Percentiles rank a stretch among this genome's conserved stretches.
Conservation (phyloP, 1,140 invertebrate genomes). For the Polypedilum vanderplanki region DNA sequence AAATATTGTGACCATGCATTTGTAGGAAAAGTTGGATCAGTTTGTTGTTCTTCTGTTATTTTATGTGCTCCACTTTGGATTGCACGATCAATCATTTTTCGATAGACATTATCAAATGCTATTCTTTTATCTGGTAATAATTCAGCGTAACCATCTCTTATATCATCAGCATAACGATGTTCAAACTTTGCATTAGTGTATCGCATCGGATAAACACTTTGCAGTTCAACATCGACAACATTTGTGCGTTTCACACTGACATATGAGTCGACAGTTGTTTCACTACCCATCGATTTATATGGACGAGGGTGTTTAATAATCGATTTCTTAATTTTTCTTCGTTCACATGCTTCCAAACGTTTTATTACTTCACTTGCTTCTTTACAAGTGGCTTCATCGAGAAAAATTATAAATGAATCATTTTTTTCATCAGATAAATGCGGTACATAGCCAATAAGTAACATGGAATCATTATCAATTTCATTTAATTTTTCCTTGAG, state of each 20-base stretch:
- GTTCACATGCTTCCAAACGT: slow-evolving; percentile 54
- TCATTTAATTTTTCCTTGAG: slow-evolving; percentile 45
- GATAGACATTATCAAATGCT: slow-evolving; percentile 50
- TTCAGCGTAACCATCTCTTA: slow-evolving; percentile 59
- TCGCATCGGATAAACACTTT: slow-evolving; percentile 51
- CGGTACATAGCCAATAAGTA: slow-evolving; percentile 63
- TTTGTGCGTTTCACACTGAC: slow-evolving; percentile 49
- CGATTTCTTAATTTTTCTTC: slow-evolving; percentile 53
- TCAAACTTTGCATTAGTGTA: slow-evolving; percentile 45
- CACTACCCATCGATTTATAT: slow-evolving; percentile 59
- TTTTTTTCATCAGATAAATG: slow-evolving; percentile 56
- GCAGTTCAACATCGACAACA: slow-evolving; percentile 57
- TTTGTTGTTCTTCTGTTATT: slow-evolving; percentile 52
- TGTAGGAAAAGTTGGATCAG: slow-evolving; percentile 52
- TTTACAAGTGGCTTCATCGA: slow-evolving; percentile 45
- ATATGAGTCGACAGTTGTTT: slow-evolving; percentile 51
- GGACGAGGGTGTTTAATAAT: slow-evolving; percentile 51
- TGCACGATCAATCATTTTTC: slow-evolving; percentile 48
- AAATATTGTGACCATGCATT: slow-evolving; percentile 61
- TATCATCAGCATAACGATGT: slow-evolving; percentile 48
- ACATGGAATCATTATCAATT: slow-evolving; percentile 49
- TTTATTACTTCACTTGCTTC: slow-evolving; percentile 48
- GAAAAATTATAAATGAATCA: slow-evolving; percentile 57
- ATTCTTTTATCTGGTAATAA: slow-evolving; percentile 50
- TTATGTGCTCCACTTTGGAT: slow-evolving; percentile 47